Conservation (phyloP, 2,113 vertebrate genomes). For the Triplophysa rosa region DNA sequence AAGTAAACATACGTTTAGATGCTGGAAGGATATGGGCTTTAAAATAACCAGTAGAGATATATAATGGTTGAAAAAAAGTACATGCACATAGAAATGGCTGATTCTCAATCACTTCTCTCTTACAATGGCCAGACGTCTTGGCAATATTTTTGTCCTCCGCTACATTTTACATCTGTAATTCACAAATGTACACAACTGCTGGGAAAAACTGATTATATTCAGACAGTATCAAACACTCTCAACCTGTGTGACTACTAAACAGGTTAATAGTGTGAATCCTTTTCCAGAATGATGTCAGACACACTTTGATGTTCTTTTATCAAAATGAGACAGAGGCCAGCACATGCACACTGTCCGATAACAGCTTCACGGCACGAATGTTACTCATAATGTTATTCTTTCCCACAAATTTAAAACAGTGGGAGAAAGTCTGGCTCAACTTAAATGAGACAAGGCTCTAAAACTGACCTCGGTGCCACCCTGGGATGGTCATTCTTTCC, state of each 20-base stretch:
- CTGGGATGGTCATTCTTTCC: conserved; percentile 31
- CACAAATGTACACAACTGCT: neutral
- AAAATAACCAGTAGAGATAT: too few species aligned
- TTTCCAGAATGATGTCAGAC: conserved; percentile 50
- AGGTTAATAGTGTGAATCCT: conserved; percentile 35
- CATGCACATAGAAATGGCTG: too few species aligned
- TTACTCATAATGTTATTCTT: conserved; percentile 56
- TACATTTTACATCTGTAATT: neutral
- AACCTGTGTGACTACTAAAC: conserved; percentile 22
- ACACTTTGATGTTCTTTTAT: conserved; percentile 63
- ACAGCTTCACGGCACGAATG: conserved; percentile 61
- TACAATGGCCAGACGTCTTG: too few species aligned
- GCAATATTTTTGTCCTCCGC: too few species aligned
- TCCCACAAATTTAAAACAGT: conserved; percentile 59
- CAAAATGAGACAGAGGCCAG: conserved; percentile 42
- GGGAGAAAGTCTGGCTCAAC: conserved; percentile 61
- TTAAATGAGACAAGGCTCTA: conserved; percentile 22
- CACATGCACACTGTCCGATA: conserved; percentile 58
- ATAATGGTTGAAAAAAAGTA: too few species aligned
- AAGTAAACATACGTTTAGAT: too few species aligned
- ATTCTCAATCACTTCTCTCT: too few species aligned
- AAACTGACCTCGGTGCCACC: conserved; percentile 14
- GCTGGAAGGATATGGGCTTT: too few species aligned
- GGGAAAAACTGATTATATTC: neutral
- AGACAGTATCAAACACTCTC: neutral